These are phyloP conservation scores for Brassicogethes aeneus DNA, from an alignment of 2,888 invertebrate species.

Conservation along the genomic window DNA sequence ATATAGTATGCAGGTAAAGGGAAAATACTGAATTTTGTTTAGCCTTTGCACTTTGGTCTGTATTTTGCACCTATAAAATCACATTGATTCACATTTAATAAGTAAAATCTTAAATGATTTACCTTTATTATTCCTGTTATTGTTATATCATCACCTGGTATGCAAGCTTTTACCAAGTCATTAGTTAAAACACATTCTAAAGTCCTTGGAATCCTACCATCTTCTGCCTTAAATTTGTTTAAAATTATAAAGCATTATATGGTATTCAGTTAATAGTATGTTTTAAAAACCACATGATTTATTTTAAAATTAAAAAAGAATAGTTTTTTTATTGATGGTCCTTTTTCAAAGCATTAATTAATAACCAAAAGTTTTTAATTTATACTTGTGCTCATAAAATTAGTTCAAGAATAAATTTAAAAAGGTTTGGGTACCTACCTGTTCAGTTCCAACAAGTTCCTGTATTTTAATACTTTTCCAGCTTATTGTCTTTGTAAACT, in stretches of 20 bases:
- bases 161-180: conserved; percentile 74
- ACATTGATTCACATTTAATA: conserved; percentile 1
- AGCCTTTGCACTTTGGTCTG: conserved; percentile 38
- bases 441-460: conserved; percentile 53
- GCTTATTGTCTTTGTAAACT: conserved; percentile 63
- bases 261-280: no score
- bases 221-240: conserved; percentile 46
- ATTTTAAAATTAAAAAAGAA: no score
- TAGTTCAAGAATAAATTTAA: no score
- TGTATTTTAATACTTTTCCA: conserved; percentile 77
- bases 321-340: no score
- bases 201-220: conserved; percentile 65
- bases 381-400: no score
- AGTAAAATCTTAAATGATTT: conserved; percentile 36
- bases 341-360: no score
- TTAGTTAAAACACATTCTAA: conserved; percentile 79
- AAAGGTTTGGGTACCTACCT: no score
- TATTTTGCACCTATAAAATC: conserved; percentile 46
- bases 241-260: conserved; percentile 8
- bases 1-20: conserved; percentile 73
- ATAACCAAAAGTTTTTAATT: no score
- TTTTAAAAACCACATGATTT: no score
- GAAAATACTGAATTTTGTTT: conserved; percentile 54
- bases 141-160: conserved; percentile 82
- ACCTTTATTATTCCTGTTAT: conserved; percentile 81